A percentile compares a stretch with the other conserved stretches of the same genome.
These are phyloP conservation scores for Orchestia grillus DNA, from an alignment of 1,140 invertebrate species.

Conservation along the genomic window DNA sequence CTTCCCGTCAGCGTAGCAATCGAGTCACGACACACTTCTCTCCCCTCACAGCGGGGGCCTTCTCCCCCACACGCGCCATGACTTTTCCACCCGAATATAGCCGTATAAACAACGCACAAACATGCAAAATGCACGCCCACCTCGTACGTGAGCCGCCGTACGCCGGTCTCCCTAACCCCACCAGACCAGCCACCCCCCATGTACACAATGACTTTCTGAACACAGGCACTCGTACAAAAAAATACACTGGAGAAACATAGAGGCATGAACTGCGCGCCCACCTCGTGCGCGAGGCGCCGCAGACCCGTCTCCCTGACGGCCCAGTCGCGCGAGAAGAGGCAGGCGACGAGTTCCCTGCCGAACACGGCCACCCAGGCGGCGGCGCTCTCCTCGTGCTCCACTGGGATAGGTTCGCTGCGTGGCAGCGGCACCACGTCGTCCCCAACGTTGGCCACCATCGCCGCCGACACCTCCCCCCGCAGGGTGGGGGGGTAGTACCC, in stretches of 20 bases:
- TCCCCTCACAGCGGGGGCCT: no score
- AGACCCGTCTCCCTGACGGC: slow-evolving; percentile 72
- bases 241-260: not conserved
- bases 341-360: slow-evolving; percentile 72
- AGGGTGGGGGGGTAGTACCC: slow-evolving; percentile 68
- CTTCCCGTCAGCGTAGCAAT: no score
- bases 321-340: slow-evolving; percentile 73
- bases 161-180: no score
- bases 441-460: slow-evolving; percentile 61
- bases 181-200: not conserved
- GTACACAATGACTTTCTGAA: not conserved
- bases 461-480: slow-evolving; percentile 68
- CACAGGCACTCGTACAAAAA: no score
- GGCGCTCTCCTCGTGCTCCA: slow-evolving; percentile 70
- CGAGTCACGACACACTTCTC: no score
- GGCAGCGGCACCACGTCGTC: slow-evolving; percentile 69
- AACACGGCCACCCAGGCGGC: slow-evolving; percentile 72
- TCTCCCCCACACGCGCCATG: no score
- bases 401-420: slow-evolving; percentile 71
- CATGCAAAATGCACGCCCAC: not conserved
- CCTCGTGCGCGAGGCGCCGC: slow-evolving; percentile 71
- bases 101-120: no score
- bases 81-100: no score
- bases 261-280: slow-evolving; percentile 57
- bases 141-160: not conserved